These are phyloP conservation scores for Glareola pratincola DNA, from an alignment of 2,113 vertebrate genomes.

Conservation along the genomic window DNA sequence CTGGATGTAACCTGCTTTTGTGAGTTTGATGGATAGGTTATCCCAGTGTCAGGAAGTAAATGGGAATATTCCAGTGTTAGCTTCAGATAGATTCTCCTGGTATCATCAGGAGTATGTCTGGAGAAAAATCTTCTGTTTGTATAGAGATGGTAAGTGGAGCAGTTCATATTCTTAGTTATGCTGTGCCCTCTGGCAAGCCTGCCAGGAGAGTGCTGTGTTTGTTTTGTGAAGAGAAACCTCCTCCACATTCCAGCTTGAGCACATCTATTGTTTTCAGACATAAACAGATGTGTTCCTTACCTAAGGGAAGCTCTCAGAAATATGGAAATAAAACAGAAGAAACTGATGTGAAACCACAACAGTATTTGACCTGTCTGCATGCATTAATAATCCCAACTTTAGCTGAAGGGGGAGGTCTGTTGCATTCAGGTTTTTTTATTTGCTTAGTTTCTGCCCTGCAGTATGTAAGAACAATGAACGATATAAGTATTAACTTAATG, in stretches of 20 bases:
- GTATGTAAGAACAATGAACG: not conserved
- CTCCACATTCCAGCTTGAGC: constrained; percentile 61
- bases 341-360: constrained; percentile 62
- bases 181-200: constrained; percentile 68
- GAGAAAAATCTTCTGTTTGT: constrained; percentile 63
- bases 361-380: constrained; percentile 60
- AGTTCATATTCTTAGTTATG: constrained; percentile 69
- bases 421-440: constrained; percentile 34
- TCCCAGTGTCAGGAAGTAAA: not conserved
- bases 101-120: constrained; percentile 25
- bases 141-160: constrained; percentile 55
- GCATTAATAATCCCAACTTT: constrained; percentile 47
- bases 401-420: constrained; percentile 48
- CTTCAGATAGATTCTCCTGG: constrained; percentile 42
- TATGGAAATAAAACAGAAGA: constrained; percentile 66
- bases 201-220: constrained; percentile 62
- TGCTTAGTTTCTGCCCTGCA: not conserved
- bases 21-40: not conserved
- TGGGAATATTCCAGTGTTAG: not conserved
- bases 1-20: not conserved
- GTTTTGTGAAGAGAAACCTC: constrained; percentile 64
- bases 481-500: not conserved
- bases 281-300: constrained; percentile 66
- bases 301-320: constrained; percentile 66
- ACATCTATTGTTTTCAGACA: constrained; percentile 57